These are phyloP conservation scores for Arenaria interpres DNA, from an alignment of 2,113 vertebrate genomes.

Conservation along the genomic window DNA sequence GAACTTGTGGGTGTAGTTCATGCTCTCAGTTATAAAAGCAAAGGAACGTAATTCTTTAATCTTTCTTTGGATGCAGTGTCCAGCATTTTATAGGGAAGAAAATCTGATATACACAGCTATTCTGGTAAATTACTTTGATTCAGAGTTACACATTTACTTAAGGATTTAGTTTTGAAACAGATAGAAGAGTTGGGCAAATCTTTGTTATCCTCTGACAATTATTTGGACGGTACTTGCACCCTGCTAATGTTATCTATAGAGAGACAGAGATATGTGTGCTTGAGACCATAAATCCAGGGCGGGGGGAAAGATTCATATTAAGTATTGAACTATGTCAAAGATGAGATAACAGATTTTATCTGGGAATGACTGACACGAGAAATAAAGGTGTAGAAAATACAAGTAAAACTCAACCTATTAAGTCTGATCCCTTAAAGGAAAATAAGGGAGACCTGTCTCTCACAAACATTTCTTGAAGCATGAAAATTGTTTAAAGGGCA, in stretches of 20 bases:
- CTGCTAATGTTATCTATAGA: background rate
- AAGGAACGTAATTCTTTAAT: background rate
- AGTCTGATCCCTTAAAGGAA: constrained; percentile 38
- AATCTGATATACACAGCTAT: background rate
- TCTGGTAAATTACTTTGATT: background rate
- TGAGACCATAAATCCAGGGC: background rate
- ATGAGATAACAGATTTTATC: background rate
- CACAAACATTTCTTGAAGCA: constrained; percentile 40
- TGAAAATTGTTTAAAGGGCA: constrained; percentile 63
- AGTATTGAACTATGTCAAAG: background rate
- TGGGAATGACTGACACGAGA: background rate
- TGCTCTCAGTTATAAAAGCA: background rate
- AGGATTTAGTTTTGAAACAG: background rate
- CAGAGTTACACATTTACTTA: background rate
- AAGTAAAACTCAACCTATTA: constrained; percentile 31
- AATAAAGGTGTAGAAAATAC: background rate
- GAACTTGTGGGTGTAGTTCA: background rate
- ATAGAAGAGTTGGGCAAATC: background rate
- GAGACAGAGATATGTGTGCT: background rate
- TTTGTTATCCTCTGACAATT: background rate
- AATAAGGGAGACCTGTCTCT: constrained; percentile 30
- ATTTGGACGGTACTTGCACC: background rate
- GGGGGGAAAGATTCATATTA: background rate
- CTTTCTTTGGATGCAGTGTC: background rate
- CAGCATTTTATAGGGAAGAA: background rate